Evolutionary conservation across 1,140 invertebrate species (phyloP), one percentile per base, ranked within the genome.

Genomic region (Camponotus vicinus): DNA sequence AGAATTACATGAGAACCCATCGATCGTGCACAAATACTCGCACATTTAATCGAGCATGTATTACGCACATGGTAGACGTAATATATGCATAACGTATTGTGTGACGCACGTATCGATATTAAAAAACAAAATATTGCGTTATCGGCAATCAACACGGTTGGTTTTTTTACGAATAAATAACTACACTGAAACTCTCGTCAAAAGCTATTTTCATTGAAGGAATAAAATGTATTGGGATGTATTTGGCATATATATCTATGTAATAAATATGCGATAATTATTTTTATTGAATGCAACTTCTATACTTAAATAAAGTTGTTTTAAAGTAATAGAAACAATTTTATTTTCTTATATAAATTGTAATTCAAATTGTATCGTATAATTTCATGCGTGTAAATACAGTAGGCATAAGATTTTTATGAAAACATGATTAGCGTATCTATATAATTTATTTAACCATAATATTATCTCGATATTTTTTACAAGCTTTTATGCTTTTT

Each of bases 41-140:
- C 71, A 42, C 66, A 79, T 88, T 84, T 88, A 85, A 79, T 89
- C 75, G 86, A 52, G 59, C 18, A 59, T 55, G 64, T 76, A 70
- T 45, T 52, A 87, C 55, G 52, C 71, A 57, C 21, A 5, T 45
- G n/a, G 21, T 15, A 32, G 73, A 18, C 13, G 76, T 59, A 34
- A 45, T n/a, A 67, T 49, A 45, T 63, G 59, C 83, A 32, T 82
- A 71, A 32, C 42, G 64, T 63, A 49, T 52, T 80, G 49, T 80
- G 34, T 80, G 55, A 64, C 78, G 59, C 61, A 85, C 73, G 71
- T 27, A 71, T 34, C 6, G 11, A 73, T 69, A 87, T 87, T 55
- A 55, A 86, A 78, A 64, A 45, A 37, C 21, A 80, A 52, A 85
- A 88, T 84, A 84, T 84, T 75, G 82, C 55, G 11, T 52, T 59